These are phyloP conservation scores for Xiphophorus hellerii DNA, from an alignment of 2,113 vertebrate genomes.

Conservation along the genomic window DNA sequence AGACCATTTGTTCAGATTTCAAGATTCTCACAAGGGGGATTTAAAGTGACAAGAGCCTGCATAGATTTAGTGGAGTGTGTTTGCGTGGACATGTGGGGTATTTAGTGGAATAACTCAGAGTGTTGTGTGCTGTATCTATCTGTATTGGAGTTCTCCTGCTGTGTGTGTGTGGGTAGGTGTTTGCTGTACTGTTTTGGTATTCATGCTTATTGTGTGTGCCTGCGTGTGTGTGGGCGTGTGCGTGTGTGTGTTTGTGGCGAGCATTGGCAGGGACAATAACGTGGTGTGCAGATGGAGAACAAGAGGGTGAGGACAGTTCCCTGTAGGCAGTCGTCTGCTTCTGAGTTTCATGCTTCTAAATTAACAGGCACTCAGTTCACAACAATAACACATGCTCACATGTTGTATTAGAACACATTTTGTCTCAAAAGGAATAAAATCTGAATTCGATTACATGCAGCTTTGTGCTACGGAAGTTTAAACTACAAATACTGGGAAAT, in stretches of 20 bases:
- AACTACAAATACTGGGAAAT: not conserved
- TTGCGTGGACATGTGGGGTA: constrained; percentile 10
- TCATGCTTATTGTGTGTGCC: not conserved
- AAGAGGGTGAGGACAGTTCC: constrained; percentile 72
- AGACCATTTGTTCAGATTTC: constrained; percentile 11
- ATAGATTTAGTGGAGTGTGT: constrained; percentile 6
- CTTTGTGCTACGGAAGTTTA: not conserved
- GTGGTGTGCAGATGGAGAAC: constrained; percentile 76
- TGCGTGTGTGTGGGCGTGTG: constrained; percentile 1
- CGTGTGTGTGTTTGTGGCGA: constrained; percentile 13
- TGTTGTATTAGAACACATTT: constrained; percentile 14
- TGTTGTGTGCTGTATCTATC: constrained; percentile 6
- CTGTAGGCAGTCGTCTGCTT: constrained; percentile 70
- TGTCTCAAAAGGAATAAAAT: constrained; percentile 19
- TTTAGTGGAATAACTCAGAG: constrained; percentile 34
- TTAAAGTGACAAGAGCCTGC: constrained; percentile 6
- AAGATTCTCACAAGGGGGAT: constrained; percentile 1
- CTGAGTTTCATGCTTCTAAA: constrained; percentile 33
- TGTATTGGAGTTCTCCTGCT: constrained; percentile 4
- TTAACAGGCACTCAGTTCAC: constrained; percentile 24
- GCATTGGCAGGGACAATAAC: constrained; percentile 55
- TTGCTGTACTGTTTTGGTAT: constrained; percentile 17
- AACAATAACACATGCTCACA: constrained; percentile 38
- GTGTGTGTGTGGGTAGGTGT: constrained; percentile 10
- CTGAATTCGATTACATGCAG: not conserved